Conservation (phyloP, 2,797 vertebrate species). For the Manis pentadactyla region DNA sequence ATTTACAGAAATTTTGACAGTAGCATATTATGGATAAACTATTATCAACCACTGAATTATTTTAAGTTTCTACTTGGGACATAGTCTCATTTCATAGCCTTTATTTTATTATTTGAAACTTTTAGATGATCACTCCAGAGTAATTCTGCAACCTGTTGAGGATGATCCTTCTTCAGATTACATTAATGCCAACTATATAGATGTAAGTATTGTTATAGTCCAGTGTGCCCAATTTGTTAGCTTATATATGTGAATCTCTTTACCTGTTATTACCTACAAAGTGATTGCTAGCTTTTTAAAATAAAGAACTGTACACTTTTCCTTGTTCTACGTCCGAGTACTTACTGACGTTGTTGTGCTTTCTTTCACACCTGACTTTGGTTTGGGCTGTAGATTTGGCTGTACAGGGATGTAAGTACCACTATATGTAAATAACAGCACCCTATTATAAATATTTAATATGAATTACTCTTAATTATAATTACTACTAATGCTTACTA, state of each 20-base stretch:
- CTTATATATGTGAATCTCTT: constrained; percentile 92
- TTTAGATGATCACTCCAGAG: constrained; percentile 99
- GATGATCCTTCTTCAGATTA: constrained; percentile 99
- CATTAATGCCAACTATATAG: constrained; percentile 99
- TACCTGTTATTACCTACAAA: constrained; percentile 93
- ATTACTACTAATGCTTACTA: constrained; percentile 87
- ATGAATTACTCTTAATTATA: constrained; percentile 85
- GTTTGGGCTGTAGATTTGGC: constrained; percentile 99
- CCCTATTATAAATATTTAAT: constrained; percentile 88
- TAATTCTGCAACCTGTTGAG: constrained; percentile 98
- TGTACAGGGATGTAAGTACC: constrained; percentile 99
- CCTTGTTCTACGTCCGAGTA: constrained; percentile 94
- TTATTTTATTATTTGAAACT: constrained; percentile 64
- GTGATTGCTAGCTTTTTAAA: constrained; percentile 92
- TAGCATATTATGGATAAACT: not conserved
- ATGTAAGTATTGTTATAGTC: constrained; percentile 95
- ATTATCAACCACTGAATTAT: not conserved
- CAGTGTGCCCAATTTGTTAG: constrained; percentile 75
- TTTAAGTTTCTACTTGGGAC: not conserved
- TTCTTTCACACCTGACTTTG: constrained; percentile 99
- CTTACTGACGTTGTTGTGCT: constrained; percentile 99
- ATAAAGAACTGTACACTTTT: constrained; percentile 92
- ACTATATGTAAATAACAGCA: constrained; percentile 94
- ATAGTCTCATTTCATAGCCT: constrained; percentile 41
- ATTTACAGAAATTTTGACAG: not conserved